phyloP scores from a whole-genome alignment of 2,113 vertebrate genomes.

The Mobula birostris region DNA sequence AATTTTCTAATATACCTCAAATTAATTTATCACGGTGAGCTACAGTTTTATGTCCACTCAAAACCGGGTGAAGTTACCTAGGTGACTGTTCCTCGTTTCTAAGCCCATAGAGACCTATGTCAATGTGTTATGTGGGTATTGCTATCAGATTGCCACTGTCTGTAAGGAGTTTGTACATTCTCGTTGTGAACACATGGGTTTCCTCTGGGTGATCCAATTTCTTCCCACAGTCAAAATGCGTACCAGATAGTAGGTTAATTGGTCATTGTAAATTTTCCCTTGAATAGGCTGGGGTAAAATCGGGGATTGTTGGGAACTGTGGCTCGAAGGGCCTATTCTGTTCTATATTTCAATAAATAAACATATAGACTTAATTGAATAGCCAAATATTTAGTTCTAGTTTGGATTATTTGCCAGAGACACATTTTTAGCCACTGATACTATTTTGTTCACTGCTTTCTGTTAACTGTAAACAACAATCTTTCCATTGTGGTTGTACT shows the following conservation, averaged over 20 bases:
- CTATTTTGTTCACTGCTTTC: background rate
- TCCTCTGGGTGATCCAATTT: too few relatives aligned
- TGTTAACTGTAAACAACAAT: background rate
- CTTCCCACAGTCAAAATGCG: too few relatives aligned
- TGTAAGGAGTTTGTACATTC: too few relatives aligned
- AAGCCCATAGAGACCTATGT: background rate
- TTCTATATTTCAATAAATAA: too few relatives aligned
- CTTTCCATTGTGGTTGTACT: background rate
- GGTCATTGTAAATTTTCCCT: too few relatives aligned
- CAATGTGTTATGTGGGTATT: background rate
- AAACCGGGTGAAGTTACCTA: background rate
- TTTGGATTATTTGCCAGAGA: background rate
- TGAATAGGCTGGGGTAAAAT: too few relatives aligned
- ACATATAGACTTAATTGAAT: background rate
- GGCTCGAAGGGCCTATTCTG: too few relatives aligned
- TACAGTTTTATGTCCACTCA: background rate
- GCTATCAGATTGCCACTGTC: too few relatives aligned
- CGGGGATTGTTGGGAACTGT: too few relatives aligned
- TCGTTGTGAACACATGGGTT: too few relatives aligned
- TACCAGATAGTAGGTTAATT: too few relatives aligned
- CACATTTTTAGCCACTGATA: background rate
- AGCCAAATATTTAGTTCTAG: background rate
- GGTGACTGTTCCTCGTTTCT: background rate
- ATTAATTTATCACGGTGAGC: background rate
- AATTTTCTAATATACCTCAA: background rate